Conservation (phyloP, 2,797 vertebrate genomes). For the Onychomys torridus region DNA sequence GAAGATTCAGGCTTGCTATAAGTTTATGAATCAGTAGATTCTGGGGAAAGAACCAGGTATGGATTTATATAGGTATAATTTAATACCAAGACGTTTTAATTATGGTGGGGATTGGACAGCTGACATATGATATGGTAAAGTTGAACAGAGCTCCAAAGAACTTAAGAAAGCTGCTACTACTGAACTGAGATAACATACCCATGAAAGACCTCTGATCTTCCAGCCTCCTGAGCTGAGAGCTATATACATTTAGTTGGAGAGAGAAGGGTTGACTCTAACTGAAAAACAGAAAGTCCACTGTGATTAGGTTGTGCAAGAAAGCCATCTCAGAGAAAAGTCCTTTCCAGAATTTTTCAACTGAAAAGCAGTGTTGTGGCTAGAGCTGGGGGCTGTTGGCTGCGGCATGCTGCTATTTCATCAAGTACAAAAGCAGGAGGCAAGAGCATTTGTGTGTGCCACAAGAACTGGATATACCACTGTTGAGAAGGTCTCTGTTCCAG, state of each 20-base stretch:
- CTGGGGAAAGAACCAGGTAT: background rate
- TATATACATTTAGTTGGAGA: no score
- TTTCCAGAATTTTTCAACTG: background rate
- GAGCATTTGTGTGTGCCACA: background rate
- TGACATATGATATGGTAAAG: background rate
- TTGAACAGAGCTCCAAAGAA: background rate
- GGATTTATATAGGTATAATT: background rate
- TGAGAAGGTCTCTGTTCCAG: background rate
- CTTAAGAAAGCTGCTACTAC: background rate
- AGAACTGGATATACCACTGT: background rate
- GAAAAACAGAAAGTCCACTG: background rate
- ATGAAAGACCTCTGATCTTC: background rate
- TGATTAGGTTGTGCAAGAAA: background rate
- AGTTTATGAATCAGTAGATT: background rate
- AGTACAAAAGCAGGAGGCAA: background rate
- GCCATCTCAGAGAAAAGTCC: background rate
- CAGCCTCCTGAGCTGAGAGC: background rate
- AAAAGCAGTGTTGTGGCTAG: background rate
- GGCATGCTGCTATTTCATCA: background rate
- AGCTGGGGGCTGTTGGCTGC: background rate
- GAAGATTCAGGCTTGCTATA: background rate
- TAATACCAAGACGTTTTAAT: background rate
- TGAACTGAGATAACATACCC: background rate
- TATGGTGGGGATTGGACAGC: background rate
- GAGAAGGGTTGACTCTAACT: fast-evolving